Base-by-base conservation (phyloP, 2,113 vertebrate genomes). In the Machaerirhynchus nigripectus region DNA sequence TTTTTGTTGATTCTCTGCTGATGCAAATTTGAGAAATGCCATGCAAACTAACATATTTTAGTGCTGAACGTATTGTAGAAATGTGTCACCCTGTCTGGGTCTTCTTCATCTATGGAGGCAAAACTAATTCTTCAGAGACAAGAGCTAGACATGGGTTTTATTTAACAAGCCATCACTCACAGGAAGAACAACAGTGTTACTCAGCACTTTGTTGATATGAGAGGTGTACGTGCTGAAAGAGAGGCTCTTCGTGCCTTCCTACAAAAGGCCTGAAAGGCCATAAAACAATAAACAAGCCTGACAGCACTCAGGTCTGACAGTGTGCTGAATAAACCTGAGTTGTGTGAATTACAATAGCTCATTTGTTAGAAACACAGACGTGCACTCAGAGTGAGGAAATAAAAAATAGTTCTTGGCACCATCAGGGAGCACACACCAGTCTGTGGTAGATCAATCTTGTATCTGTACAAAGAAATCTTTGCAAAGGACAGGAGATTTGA, bases 201-300 rank as follows among this genome's bases (percentile, higher is more conserved):
- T 92, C 84, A 84, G 59, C 1, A 0, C 55, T 85, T 61, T 90
- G 89, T 82, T 84, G 90, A 82, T 82, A 80, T 0, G 1, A 84
- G 75, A 71, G 47, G 35, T 80, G 74, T 84, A 56, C 1, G 0
- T 65, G 26, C 60, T 77, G 28, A 64, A 83, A 76, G 19, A 75
- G 68, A 19, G 2, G 13, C 26, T 88, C 55, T 92, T 86, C 67
- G 74, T 55, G 37, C 42, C 80, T 86, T 88, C 59, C 84, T 74
- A 77, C 60, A 83, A 91, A 79, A 64, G 53, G 70, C 17, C 73
- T 95, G 89, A 69, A 87, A 90, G 26, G 76, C 61, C 40, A 52
- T 77, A 75, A 96, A 96, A 63, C 40, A 93, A 90, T 78, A 90
- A 89, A 82, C 37, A 76, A 65, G 26, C 21, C 74, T 92, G 80